Base-by-base conservation (phyloP, 2,113 vertebrate genomes). In the Sterrhoptilus dennistouni region DNA sequence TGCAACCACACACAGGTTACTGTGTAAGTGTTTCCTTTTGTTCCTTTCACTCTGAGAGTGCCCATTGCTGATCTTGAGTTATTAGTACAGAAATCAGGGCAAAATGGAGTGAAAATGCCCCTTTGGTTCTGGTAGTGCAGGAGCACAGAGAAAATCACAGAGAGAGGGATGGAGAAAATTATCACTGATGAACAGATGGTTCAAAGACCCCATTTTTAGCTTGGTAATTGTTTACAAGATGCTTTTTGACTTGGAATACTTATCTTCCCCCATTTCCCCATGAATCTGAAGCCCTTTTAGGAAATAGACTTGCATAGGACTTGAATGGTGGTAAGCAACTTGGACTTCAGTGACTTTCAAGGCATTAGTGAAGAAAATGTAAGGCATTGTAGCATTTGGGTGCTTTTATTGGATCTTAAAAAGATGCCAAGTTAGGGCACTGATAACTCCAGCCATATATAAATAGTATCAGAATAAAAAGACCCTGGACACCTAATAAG, bases 11-110 rank as follows among this genome's bases (percentile, higher is more conserved):
- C 11, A 35, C 21, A 12, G 25, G 21, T 13, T 31, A 11, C 12
- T 33, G 11, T 31, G 15, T 24, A 53, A 69, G 23, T 2, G 1
- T 19, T 68, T 64, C 23, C 7, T 27, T 60, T 49, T 8, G 15
- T 50, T 47, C 12, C 31, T n/a, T 78, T 64, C 16, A 11, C 19
- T 63, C 52, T 52, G 49, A 47, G 36, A 74, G 14, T 40, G 21
- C 12, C 35, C 12, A 24, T 77, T 1, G 1, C 44, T 79, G 29
- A 42, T 40, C 66, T 57, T n/a, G 52, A 75, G 27, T 36, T 19
- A 8, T 38, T 83, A 31, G 22, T 17, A 47, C 0, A 2, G n/a
- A 71, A 79, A 61, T 0, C 4, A 6, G 36, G 33, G 28, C 4
- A 61, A 53, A 80, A 83, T 38, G 3, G 23, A 16, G 7, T 63